phyloP scores from a whole-genome alignment of 2,888 invertebrate genomes.

The Agrotis exclamationis region DNA sequence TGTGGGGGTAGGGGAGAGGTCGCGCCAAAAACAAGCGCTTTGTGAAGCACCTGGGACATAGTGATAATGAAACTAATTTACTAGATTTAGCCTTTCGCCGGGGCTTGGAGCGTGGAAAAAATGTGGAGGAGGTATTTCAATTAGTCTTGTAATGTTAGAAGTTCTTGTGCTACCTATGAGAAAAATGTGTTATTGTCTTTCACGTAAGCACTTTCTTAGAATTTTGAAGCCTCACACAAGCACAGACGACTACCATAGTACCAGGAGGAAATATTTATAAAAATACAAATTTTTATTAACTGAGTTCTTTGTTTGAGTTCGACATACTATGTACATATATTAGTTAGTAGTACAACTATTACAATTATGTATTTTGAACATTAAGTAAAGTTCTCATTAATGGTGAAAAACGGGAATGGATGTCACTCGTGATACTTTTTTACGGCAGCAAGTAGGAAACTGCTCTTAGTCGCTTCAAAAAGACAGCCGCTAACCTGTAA shows the following conservation, averaged over 20 bases:
- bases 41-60: conserved; percentile 75
- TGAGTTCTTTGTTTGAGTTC: neutral
- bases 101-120: conserved; percentile 38
- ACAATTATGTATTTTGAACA: neutral
- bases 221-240: neutral
- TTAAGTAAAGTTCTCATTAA: neutral
- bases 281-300: neutral
- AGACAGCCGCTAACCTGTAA: neutral
- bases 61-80: conserved; percentile 81
- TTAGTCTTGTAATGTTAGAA: conserved; percentile 11
- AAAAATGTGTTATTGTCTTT: conserved; percentile 28
- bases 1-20: conserved; percentile 40
- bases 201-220: neutral
- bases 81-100: conserved; percentile 70
- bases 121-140: conserved; percentile 57
- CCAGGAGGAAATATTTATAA: no score
- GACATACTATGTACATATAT: neutral
- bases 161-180: conserved; percentile 10
- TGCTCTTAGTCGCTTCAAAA: neutral
- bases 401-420: neutral
- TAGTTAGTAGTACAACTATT: neutral
- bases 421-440: neutral
- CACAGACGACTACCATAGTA: no score
- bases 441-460: neutral
- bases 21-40: conserved; percentile 69